phyloP scores from a whole-genome alignment of 2,888 invertebrate species.

The Cantharis flavilabris region DNA sequence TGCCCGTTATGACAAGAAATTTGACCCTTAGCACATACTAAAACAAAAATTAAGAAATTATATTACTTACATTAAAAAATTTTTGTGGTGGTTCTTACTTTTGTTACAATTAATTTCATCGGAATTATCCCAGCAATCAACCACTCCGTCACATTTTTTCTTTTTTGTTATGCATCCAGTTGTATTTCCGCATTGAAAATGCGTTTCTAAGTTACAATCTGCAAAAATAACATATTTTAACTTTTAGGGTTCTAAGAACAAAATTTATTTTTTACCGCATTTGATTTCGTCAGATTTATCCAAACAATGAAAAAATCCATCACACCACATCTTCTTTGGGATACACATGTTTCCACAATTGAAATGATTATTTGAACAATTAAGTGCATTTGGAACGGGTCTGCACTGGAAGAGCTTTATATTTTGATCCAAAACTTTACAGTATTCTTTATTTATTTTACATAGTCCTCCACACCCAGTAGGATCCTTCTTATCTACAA shows the following conservation, averaged over 20 bases:
- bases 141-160: conserved; percentile 71
- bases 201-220: conserved; percentile 69
- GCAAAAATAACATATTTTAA: conserved; percentile 44
- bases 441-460: conserved; percentile 66
- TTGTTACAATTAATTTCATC: conserved; percentile 75
- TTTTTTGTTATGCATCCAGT: conserved; percentile 73
- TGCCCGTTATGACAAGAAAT: conserved; percentile 62
- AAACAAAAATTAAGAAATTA: not conserved
- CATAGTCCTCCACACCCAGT: conserved; percentile 71
- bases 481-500: conserved; percentile 48
- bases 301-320: conserved; percentile 74
- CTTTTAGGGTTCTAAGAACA: not conserved
- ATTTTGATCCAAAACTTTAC: conserved; percentile 63
- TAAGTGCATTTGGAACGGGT: conserved; percentile 61
- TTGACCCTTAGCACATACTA: conserved; percentile 37
- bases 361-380: conserved; percentile 69
- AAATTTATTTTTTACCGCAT: conserved; percentile 62
- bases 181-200: conserved; percentile 74
- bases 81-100: conserved; percentile 54
- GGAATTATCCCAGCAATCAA: conserved; percentile 79
- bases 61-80: no score
- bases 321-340: conserved; percentile 66
- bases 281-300: conserved; percentile 75
- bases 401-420: conserved; percentile 61
- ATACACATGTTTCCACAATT: conserved; percentile 76